Evolutionary conservation across 1,140 invertebrate species (phyloP), one percentile per base, ranked within the genome.

Genomic region (Cheumatopsyche charites): DNA sequence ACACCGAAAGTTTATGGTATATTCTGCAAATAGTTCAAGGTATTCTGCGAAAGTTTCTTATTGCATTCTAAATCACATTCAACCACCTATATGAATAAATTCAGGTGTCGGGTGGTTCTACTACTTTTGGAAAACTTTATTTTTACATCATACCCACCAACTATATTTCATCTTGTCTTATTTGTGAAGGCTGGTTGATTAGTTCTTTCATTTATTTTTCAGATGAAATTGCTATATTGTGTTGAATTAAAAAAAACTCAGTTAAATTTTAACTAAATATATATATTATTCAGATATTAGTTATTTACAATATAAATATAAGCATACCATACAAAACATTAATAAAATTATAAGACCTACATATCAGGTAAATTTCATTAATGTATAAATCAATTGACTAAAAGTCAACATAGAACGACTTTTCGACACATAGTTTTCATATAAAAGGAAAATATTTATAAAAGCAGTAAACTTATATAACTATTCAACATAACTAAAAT

Each of bases 231-330:
- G 13, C 9, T 36, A 4, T 23, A 6, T 21, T 19, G 21, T 12
- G 17, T 61, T 4, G 5, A 19, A 19, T 5, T 19, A 63, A 63
- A 13, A 63, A 61, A 6, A 55, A 19, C 29, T 19, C 12, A 36
- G 13, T 36, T 15, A 19, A 55, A 68, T 41, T 41, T 68, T 68
- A 42, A 55, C 47, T 68, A 43, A 15, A 66, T 66, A 49, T 66
- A n/a, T n/a, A 65, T 65, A 19, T 58, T 52, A 52, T 68, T 45
- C 63, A 26, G 21, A 29, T 68, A 68, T 55, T 68, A 68, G 26
- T 55, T 68, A 68, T 68, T 55, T 68, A 68, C 66, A 68, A 17
- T 55, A 68, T 68, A 68, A 55, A 68, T 45, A 68, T 68, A 17
- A 19, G 29, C 55, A 45, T 42, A 26, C 67, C 23, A 52, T 47